Evolutionary conservation across 2,797 vertebrate genomes (phyloP).

Genomic region (Cyclura pinguis): DNA sequence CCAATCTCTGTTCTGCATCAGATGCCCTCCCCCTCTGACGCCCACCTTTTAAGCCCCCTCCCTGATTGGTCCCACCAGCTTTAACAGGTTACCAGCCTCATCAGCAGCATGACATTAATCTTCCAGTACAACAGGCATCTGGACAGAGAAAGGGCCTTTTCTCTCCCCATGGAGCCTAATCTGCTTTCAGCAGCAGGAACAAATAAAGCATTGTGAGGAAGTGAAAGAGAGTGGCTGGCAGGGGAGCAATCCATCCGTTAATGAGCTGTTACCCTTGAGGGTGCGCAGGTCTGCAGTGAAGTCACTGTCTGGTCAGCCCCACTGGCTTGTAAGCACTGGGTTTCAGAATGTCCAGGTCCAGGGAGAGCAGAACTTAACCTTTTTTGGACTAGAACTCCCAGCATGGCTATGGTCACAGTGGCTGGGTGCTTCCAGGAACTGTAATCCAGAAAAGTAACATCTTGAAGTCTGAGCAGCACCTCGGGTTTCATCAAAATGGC

Average conservation of each 20-base stretch:
- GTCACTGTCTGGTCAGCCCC: not conserved
- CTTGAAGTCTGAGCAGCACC: not conserved
- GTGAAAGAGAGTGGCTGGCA: conserved; percentile 43
- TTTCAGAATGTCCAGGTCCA: too few species aligned
- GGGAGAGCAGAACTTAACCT: too few species aligned
- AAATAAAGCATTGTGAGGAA: conserved; percentile 69
- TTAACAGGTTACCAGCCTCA: conserved; percentile 40
- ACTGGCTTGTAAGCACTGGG: not conserved
- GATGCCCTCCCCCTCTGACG: not conserved
- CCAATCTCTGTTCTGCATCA: conserved; percentile 2
- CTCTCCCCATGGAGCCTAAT: conserved; percentile 58
- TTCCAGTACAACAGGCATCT: not conserved
- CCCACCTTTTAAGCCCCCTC: conserved; percentile 11
- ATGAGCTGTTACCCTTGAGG: conserved; percentile 11
- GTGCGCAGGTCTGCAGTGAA: not conserved
- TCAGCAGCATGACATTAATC: conserved; percentile 30
- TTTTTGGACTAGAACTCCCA: too few species aligned
- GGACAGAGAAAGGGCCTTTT: conserved; percentile 52
- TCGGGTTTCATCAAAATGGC: not conserved
- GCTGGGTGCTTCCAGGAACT: too few species aligned
- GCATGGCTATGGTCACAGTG: too few species aligned
- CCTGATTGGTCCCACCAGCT: conserved; percentile 66
- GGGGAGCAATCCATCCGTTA: conserved; percentile 29
- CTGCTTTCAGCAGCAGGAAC: conserved; percentile 56
- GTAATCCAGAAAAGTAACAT: too few species aligned